Conservation (phyloP, 2,113 vertebrate genomes). For the Perca schrenkii region DNA sequence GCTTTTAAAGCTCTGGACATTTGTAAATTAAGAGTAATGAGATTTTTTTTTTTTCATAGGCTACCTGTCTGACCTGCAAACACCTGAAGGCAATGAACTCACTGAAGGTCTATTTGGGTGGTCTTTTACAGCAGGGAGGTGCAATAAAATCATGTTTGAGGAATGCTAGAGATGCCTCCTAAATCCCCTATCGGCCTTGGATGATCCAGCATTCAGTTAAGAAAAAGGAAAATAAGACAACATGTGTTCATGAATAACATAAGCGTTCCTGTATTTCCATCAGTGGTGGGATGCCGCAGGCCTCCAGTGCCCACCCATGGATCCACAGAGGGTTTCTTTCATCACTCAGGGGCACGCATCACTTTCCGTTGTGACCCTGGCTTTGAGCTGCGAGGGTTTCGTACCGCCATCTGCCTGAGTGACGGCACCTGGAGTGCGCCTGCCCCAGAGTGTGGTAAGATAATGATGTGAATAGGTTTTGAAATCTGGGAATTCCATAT, state of each 20-base stretch:
- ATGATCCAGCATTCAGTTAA: not conserved
- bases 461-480: slow-evolving; percentile 19
- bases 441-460: slow-evolving; percentile 89
- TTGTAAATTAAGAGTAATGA: slow-evolving; percentile 10
- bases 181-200: not conserved
- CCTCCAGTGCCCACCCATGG: slow-evolving; percentile 88
- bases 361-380: slow-evolving; percentile 88
- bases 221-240: slow-evolving; percentile 10
- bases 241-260: slow-evolving; percentile 40
- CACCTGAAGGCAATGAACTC: not conserved
- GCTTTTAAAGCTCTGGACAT: slow-evolving; percentile 34
- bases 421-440: slow-evolving; percentile 90
- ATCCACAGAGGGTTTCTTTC: slow-evolving; percentile 87
- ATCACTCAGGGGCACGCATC: slow-evolving; percentile 88
- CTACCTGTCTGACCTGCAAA: slow-evolving; percentile 30
- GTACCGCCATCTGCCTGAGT: slow-evolving; percentile 85
- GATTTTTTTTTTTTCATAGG: slow-evolving; percentile 1
- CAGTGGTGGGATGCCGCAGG: slow-evolving; percentile 92
- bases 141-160: slow-evolving; percentile 9
- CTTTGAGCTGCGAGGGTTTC: slow-evolving; percentile 86
- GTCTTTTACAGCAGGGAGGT: slow-evolving; percentile 22
- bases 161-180: slow-evolving; percentile 24
- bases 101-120: slow-evolving; percentile 42
- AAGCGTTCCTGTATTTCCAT: slow-evolving; percentile 77
- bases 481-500: not conserved